A percentile compares a stretch with the other conserved stretches of the same genome.
These are phyloP conservation scores for Saturnia japonica DNA, from an alignment of 2,888 invertebrate species.

Conservation along the genomic window DNA sequence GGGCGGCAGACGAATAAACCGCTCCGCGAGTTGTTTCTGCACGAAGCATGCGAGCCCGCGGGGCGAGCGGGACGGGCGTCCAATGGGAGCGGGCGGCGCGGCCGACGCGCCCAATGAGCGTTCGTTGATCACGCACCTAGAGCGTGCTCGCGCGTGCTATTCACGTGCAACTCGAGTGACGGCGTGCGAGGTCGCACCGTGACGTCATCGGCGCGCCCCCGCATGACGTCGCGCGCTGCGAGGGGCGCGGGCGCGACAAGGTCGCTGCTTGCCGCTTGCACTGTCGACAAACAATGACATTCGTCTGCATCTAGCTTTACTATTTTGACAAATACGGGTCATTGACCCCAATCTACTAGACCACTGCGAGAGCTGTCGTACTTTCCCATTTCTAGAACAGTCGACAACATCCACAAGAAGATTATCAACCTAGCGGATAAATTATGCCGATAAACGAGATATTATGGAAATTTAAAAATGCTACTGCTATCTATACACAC, in stretches of 20 bases:
- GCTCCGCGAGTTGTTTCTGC: conserved; percentile 62
- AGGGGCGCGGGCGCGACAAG: conserved; percentile 66
- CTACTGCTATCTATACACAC: not conserved
- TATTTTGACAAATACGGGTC: conserved; percentile 59
- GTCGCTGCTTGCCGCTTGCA: conserved; percentile 52
- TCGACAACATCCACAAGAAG: not conserved
- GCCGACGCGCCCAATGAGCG: conserved; percentile 83
- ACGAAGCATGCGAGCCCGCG: conserved; percentile 84
- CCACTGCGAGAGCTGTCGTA: not conserved
- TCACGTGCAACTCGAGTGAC: conserved; percentile 93
- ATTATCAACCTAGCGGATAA: not conserved
- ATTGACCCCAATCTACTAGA: conserved; percentile 42
- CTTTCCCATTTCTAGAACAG: conserved; percentile 7
- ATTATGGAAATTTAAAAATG: not conserved
- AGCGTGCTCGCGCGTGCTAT: conserved; percentile 90
- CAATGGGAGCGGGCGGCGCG: conserved; percentile 88
- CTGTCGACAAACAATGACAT: conserved; percentile 42
- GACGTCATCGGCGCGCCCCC: conserved; percentile 83
- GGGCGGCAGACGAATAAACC: conserved; percentile 79
- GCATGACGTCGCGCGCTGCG: conserved; percentile 65
- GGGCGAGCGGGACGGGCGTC: conserved; percentile 81
- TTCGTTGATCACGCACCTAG: conserved; percentile 85
- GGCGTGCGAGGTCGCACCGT: conserved; percentile 81
- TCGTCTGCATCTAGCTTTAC: conserved; percentile 49
- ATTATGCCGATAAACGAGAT: not conserved